Evolutionary conservation across 1,140 invertebrate species (phyloP), one percentile per base, ranked within the genome.

Genomic region (Kradibia gibbosae): DNA sequence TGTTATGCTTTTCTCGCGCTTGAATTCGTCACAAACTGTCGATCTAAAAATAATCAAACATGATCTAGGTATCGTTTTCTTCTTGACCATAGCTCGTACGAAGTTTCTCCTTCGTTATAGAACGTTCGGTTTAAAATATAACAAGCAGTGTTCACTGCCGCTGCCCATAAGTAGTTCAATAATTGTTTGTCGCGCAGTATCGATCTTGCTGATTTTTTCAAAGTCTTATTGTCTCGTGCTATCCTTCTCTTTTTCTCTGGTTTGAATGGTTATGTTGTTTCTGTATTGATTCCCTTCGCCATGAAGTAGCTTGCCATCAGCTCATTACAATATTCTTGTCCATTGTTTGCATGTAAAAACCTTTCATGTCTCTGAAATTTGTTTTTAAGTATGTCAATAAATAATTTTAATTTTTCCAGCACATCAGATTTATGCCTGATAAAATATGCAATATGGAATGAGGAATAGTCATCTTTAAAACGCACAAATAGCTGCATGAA

Each of bases 61-160:
- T 90, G 84, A 5, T 53, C 77, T 0, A 90, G 39, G 55, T 85
- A 65, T 8, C 87, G 85, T 55, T 86, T 86, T 31, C 80, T 85
- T 13, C 80, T 78, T 39, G 7, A 48, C 42, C 45, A 89, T 22
- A 86, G 73, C 65, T 57, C 85, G 82, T 22, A 89, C 7, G 45
- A 22, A 1, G 70, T 72, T 50, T 72, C 50, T n/a, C 22, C 39
- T 28, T 7, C 36, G 15, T 25, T 75, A 31, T 28, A 17, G 28
- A 17, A 62, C n/a, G 20, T 25, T 80, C 86, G 72, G 71, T 92
- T 92, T 39, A 85, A 81, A 0, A 91, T 53, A 80, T 91, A 88
- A n/a, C 83, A 85, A 0, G 88, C 88, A 0, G 88, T 90, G 15
- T 86, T 82, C 1, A 89, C 80, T 5, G 90, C 89, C 83, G 92